Evolutionary conservation across 2,888 invertebrate species (phyloP).

Genomic region (Pemphredon lugubris): DNA sequence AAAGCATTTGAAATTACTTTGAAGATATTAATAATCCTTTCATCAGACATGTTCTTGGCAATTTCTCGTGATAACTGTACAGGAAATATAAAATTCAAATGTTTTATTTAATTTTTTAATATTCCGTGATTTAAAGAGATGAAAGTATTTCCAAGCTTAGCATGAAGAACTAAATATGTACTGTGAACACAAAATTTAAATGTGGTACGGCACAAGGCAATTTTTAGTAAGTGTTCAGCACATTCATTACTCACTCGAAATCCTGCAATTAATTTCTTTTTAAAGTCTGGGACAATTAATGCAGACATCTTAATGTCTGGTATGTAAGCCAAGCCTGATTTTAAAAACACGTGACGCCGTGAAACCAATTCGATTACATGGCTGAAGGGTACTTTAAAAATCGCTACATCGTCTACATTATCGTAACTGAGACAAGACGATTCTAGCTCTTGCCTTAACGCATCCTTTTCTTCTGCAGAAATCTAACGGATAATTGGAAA

Average conservation of each 20-base stretch:
- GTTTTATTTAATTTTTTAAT: too few species aligned
- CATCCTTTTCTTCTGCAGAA: constrained; percentile 85
- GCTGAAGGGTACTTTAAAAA: constrained; percentile 91
- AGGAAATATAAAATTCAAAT: too few species aligned
- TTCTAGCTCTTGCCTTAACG: constrained; percentile 81
- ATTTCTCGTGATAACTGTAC: too few species aligned
- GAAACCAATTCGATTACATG: constrained; percentile 93
- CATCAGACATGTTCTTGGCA: too few species aligned
- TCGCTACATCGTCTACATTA: constrained; percentile 84
- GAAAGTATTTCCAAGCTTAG: too few species aligned
- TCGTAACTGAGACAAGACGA: constrained; percentile 81
- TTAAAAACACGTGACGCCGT: constrained; percentile 90
- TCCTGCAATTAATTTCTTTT: constrained; percentile 86
- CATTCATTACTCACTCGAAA: too few species aligned
- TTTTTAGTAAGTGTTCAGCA: too few species aligned
- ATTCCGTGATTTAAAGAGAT: too few species aligned
- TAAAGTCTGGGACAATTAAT: constrained; percentile 89
- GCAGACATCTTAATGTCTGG: constrained; percentile 91
- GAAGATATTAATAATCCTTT: constrained; percentile 30
- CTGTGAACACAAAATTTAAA: too few species aligned
- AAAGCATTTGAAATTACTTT: constrained; percentile 11
- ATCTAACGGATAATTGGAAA: constrained; percentile 83
- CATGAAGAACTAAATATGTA: too few species aligned
- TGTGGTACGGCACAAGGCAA: too few species aligned
- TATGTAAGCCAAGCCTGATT: constrained; percentile 93